Evolutionary conservation across 2,888 invertebrate species (phyloP), one percentile per base, ranked within the genome.

Genomic region (Pyrgus malvae): DNA sequence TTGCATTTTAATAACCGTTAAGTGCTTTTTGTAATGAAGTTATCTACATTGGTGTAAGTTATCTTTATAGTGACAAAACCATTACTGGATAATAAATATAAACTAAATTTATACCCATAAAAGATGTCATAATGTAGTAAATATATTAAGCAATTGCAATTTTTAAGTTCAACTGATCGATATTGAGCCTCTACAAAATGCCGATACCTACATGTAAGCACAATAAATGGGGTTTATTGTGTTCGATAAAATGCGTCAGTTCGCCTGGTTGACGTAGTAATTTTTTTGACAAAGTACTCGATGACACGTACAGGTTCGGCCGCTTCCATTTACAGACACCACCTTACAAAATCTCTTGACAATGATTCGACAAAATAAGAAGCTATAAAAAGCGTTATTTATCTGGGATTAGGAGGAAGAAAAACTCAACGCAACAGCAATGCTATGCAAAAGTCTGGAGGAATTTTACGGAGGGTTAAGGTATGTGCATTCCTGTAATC

Each of bases 401-500:
- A 35, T 19, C 23, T 21, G 9, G 8, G 38, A 38, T 38, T 37
- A 25, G 6, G 6, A 17, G 0, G 14, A 35, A 35, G 23, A n/a
- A n/a, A n/a, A n/a, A n/a, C n/a, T n/a, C n/a, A n/a, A n/a, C n/a
- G n/a, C n/a, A n/a, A n/a, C n/a, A n/a, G n/a, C n/a, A n/a, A n/a
- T n/a, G n/a, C n/a, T n/a, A n/a, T n/a, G n/a, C 9, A 27, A 27
- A n/a, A 21, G 21, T 21, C 27, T 7, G 2, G 1, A 27, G 2
- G 27, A 2, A 8, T n/a, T n/a, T n/a, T 23, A 6, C 9, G 5
- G 14, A 29, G 21, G 45, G 57, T 44, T 61, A 57, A 50, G 56
- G 65, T 59, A 67, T 60, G 56, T 60, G 61, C 67, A 66, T 67
- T 68, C 55, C 61, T 68, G 67, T 69, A 69, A 69, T 70, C 72